Evolutionary conservation across 2,113 vertebrate species (phyloP), one percentile per base, ranked within the genome.

Genomic region (Tringa solitaria): DNA sequence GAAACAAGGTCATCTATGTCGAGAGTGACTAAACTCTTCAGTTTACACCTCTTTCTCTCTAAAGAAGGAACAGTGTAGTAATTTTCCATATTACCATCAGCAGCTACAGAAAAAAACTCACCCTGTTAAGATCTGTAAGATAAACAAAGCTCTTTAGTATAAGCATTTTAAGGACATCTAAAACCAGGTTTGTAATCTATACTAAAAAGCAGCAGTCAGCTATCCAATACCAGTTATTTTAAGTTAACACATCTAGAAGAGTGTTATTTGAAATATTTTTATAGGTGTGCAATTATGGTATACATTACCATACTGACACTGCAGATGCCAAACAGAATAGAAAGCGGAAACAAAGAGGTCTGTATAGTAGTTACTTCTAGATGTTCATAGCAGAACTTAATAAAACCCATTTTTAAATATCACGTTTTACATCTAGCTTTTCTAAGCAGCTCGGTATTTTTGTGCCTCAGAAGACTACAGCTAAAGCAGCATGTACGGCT

Each of bases 111-210:
- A 56, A 93, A 84, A 95, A 74, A 8, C 22, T 94, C 73, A 87
- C 35, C 39, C 87, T 75, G 43, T 74, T 86, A 92, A 84, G 54
- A 87, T 24, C 41, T 1, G 0, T 18, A 70, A 89, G 48, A 82
- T 56, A 92, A 96, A 90, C 68, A 95, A 94, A 95, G 69, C 65
- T 78, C 86, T 51, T 84, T 22, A 24, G 48, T 18, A 84, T 35
- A 13, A 92, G 23, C 28, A 26, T 86, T 86, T 90, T 84, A 87
- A 87, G 91, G 51, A 68, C 57, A 91, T 27, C 35, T 89, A 95
- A 91, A 86, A 37, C 0, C 51, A 43, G 9, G 26, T 89, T 89
- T 84, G 30, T 50, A 87, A 56, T 56, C 53, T 61, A 30, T n/a
- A 60, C 14, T 63, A 72, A 64, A 91, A 82, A 93, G 59, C 80